A percentile compares a stretch with the other conserved stretches of the same genome.
Evolutionary conservation across 2,888 invertebrate species (phyloP).

Genomic region (Cryptocephalus primarius): DNA sequence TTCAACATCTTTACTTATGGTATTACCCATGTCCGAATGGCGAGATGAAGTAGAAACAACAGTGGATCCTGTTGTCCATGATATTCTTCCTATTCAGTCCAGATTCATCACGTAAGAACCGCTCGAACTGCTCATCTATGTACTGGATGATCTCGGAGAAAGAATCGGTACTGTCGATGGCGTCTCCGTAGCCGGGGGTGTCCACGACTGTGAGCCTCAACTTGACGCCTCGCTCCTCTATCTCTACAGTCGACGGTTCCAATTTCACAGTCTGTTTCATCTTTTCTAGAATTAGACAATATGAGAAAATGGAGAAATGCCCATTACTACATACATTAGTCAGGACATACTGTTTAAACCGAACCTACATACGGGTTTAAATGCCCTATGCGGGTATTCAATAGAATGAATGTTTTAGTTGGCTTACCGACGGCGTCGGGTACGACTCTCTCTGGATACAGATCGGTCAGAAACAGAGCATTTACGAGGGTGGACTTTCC

Average conservation of each 20-base stretch:
- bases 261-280: conserved; percentile 86
- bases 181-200: conserved; percentile 93
- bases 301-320: not conserved
- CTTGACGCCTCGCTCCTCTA: conserved; percentile 92
- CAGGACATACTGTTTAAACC: too few relatives aligned
- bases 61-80: conserved; percentile 93
- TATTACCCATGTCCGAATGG: conserved; percentile 90
- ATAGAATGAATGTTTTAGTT: not conserved
- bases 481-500: conserved; percentile 95
- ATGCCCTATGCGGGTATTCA: too few relatives aligned
- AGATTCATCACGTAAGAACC: conserved; percentile 84
- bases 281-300: conserved; percentile 50
- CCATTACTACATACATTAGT: too few relatives aligned
- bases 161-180: conserved; percentile 88
- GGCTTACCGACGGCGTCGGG: conserved; percentile 73
- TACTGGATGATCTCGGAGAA: conserved; percentile 92
- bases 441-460: conserved; percentile 86
- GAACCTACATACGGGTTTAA: too few relatives aligned
- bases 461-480: conserved; percentile 86
- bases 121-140: conserved; percentile 94
- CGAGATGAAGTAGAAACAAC: conserved; percentile 95
- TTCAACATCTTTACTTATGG: too few relatives aligned
- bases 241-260: conserved; percentile 92
- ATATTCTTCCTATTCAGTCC: conserved; percentile 93
- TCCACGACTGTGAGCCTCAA: conserved; percentile 87